Conservation (phyloP, 2,888 invertebrate genomes). For the Andrena bicolor region DNA sequence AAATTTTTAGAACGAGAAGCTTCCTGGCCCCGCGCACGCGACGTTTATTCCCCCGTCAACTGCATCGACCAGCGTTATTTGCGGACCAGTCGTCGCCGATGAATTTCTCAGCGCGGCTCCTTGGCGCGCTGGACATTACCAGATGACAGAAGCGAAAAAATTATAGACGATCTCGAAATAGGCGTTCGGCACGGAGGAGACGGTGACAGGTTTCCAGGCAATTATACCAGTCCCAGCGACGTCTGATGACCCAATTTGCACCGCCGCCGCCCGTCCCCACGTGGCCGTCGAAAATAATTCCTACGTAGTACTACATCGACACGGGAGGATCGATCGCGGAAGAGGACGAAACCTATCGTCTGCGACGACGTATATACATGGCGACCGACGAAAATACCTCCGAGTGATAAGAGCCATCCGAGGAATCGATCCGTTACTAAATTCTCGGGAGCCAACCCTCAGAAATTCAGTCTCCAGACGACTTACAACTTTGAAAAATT, state of each 20-base stretch:
- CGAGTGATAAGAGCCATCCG: not conserved
- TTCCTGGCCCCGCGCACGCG: no score
- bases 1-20: no score
- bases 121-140: not conserved
- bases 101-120: not conserved
- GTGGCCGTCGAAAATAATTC: constrained; percentile 57
- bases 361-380: constrained; percentile 40
- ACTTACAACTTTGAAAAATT: no score
- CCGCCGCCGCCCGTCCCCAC: constrained; percentile 7
- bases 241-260: constrained; percentile 70
- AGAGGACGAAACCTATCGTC: constrained; percentile 48
- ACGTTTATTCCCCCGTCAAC: not conserved
- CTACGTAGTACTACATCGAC: constrained; percentile 33
- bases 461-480: no score
- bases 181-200: not conserved
- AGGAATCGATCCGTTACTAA: no score
- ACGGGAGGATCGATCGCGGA: constrained; percentile 58
- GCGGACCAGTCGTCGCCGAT: not conserved
- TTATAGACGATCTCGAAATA: constrained; percentile 36
- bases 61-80: constrained; percentile 30
- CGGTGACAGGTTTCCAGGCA: not conserved
- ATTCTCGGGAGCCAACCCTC: no score
- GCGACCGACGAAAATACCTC: constrained; percentile 46
- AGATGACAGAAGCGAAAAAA: constrained; percentile 27
- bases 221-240: constrained; percentile 39